Evolutionary conservation across 2,888 invertebrate genomes (phyloP).

Genomic region (Brenthis ino): DNA sequence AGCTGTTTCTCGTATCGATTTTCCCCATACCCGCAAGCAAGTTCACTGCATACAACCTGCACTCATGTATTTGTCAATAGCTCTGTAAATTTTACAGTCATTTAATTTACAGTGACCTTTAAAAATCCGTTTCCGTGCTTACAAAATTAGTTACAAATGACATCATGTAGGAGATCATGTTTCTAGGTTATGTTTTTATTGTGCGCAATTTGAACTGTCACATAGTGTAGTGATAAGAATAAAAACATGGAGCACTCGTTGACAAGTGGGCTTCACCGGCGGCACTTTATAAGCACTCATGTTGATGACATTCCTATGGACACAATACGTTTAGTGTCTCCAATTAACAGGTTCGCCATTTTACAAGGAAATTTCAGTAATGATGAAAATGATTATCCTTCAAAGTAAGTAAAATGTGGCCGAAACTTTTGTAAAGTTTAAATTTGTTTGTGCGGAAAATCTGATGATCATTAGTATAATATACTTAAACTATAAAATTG

Average conservation of each 20-base stretch:
- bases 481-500: too few relatives aligned
- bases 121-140: neutral
- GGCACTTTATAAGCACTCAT: slow-evolving; percentile 66
- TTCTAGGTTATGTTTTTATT: slow-evolving; percentile 57
- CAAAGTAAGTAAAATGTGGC: slow-evolving; percentile 60
- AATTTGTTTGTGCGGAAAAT: neutral
- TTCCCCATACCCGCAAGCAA: slow-evolving; percentile 57
- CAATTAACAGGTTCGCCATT: slow-evolving; percentile 67
- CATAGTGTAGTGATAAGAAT: slow-evolving; percentile 40
- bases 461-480: too few relatives aligned
- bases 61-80: slow-evolving; percentile 28
- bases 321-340: slow-evolving; percentile 66
- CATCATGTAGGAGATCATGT: slow-evolving; percentile 20
- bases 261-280: slow-evolving; percentile 59
- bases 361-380: slow-evolving; percentile 63
- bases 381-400: slow-evolving; percentile 49
- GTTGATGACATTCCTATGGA: slow-evolving; percentile 65
- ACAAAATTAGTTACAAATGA: neutral
- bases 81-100: slow-evolving; percentile 13
- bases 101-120: slow-evolving; percentile 6
- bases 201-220: slow-evolving; percentile 38
- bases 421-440: neutral
- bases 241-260: slow-evolving; percentile 55
- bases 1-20: slow-evolving; percentile 74
- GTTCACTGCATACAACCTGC: slow-evolving; percentile 62